phyloP scores from a whole-genome alignment of 1,140 invertebrate genomes.

The Ostrea edulis region DNA sequence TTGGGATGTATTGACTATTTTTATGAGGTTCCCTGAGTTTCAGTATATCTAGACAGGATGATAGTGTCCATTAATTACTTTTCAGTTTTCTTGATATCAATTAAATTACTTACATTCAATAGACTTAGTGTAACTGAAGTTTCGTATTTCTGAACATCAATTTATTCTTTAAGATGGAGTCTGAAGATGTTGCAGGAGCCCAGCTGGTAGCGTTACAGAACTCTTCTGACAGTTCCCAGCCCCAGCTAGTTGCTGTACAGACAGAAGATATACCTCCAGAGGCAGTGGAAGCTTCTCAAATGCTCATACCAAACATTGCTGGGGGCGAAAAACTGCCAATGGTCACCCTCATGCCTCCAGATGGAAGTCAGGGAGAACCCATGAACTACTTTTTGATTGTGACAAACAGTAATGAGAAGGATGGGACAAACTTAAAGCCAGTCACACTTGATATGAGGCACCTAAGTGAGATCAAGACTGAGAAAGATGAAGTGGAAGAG shows the following conservation, averaged over 20 bases:
- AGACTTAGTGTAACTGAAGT: no score
- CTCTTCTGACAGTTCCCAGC: slow-evolving; percentile 63
- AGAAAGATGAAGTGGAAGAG: slow-evolving; percentile 79
- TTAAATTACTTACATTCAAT: no score
- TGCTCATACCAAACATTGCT: slow-evolving; percentile 55
- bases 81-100: no score
- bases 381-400: slow-evolving; percentile 94
- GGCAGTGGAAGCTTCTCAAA: slow-evolving; percentile 44
- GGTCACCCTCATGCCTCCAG: slow-evolving; percentile 91
- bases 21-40: no score
- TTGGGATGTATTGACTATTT: no score
- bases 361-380: slow-evolving; percentile 84
- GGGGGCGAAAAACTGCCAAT: slow-evolving; percentile 85
- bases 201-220: slow-evolving; percentile 75
- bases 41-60: no score
- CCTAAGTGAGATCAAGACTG: slow-evolving; percentile 81
- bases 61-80: no score
- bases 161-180: slow-evolving; percentile 37
- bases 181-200: slow-evolving; percentile 56
- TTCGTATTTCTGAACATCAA: neutral
- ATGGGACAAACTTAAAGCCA: slow-evolving; percentile 71
- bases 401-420: slow-evolving; percentile 83
- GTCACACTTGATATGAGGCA: slow-evolving; percentile 79
- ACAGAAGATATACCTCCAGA: slow-evolving; percentile 52
- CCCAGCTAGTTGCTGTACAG: slow-evolving; percentile 72